Evolutionary conservation across 2,888 invertebrate species (phyloP).

Genomic region (Copidosoma aretas): DNA sequence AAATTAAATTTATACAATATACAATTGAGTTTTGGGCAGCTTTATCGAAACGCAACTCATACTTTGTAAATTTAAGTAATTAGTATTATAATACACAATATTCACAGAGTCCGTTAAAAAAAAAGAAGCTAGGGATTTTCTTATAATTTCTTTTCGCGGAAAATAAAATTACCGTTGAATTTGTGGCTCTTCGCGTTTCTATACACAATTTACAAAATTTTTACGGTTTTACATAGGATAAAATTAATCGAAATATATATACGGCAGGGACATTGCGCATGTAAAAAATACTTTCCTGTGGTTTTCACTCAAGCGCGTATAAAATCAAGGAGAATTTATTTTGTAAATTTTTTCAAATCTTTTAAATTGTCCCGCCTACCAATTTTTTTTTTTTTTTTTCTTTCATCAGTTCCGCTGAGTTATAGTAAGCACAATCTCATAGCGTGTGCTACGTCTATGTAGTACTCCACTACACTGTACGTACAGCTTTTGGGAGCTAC

Average conservation of each 20-base stretch:
- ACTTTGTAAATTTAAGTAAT: conserved; percentile 60
- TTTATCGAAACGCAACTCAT: conserved; percentile 59
- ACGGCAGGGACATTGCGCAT: conserved; percentile 40
- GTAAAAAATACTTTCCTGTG: conserved; percentile 40
- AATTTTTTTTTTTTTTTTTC: conserved; percentile 35
- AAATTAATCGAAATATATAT: conserved; percentile 39
- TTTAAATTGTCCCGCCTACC: conserved; percentile 37
- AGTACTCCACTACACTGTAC: conserved; percentile 30
- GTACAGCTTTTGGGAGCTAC: conserved; percentile 31
- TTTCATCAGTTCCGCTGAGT: conserved; percentile 35
- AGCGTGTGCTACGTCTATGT: conserved; percentile 34
- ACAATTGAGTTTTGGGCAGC: conserved; percentile 54
- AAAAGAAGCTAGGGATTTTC: conserved; percentile 44
- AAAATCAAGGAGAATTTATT: conserved; percentile 36
- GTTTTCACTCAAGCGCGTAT: conserved; percentile 45
- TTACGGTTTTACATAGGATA: conserved; percentile 45
- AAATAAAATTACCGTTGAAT: conserved; percentile 56
- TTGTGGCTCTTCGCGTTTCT: conserved; percentile 53
- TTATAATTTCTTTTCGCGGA: conserved; percentile 47
- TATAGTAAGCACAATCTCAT: conserved; percentile 36
- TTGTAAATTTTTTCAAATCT: conserved; percentile 34
- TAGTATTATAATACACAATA: conserved; percentile 63
- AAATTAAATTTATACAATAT: conserved; percentile 58
- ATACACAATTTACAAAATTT: conserved; percentile 63
- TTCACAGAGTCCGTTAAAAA: conserved; percentile 61